A percentile compares a stretch with the other conserved stretches of the same genome.
Conservation (phyloP, 1,140 invertebrate species). For the Atta colombica region DNA sequence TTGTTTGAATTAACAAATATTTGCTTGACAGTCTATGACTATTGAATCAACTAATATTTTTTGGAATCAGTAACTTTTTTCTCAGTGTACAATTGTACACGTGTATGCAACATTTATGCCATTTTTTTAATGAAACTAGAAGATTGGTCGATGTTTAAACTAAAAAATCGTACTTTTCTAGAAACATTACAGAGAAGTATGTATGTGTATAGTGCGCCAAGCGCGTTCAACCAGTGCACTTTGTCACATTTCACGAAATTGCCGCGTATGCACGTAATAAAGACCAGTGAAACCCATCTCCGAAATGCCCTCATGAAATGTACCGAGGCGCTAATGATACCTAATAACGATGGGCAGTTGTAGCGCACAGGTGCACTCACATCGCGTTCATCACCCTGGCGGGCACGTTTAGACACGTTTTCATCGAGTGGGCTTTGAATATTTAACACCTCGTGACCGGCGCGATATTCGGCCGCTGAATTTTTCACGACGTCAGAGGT, state of each 20-base stretch:
- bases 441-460: slow-evolving; percentile 11
- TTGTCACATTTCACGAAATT: slow-evolving; percentile 14
- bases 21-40: no score
- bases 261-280: neutral
- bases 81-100: no score
- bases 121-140: no score
- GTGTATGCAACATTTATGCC: no score
- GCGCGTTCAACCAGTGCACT: neutral
- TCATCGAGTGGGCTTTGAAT: slow-evolving; percentile 6
- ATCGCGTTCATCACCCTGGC: slow-evolving; percentile 16
- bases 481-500: neutral
- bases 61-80: no score
- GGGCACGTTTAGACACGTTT: neutral
- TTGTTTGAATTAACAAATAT: no score
- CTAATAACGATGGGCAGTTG: slow-evolving; percentile 34
- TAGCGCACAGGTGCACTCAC: slow-evolving; percentile 18
- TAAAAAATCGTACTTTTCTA: no score
- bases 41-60: no score
- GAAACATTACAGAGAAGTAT: no score
- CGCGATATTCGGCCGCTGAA: neutral
- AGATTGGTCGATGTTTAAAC: no score
- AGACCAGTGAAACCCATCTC: slow-evolving; percentile 3
- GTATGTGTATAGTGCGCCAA: neutral
- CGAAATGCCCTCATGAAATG: slow-evolving; percentile 23
- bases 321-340: slow-evolving; percentile 13